phyloP scores from a whole-genome alignment of 64 coral and sea anemone species.

The Montipora cactus region DNA sequence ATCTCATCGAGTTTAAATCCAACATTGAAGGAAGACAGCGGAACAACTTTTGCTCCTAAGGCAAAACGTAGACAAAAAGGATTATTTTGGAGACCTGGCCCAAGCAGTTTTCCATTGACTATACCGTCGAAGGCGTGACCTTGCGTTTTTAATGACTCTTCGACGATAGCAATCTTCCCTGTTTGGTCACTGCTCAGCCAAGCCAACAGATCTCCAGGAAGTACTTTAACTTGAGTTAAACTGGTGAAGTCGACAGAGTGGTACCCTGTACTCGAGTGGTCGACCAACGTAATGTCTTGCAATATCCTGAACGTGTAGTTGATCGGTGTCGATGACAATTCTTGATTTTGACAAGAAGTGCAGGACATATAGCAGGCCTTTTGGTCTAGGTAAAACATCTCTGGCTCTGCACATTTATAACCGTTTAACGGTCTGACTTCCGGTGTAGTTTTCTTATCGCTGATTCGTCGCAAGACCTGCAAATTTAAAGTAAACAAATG shows the following conservation, averaged over 20 bases:
- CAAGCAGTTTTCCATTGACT: slow-evolving; percentile 6
- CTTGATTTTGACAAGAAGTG: neutral
- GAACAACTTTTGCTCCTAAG: neutral
- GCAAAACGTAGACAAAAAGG: neutral
- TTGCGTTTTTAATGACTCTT: neutral
- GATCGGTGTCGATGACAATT: neutral
- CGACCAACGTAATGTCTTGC: slow-evolving; percentile 24
- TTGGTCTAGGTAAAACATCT: slow-evolving; percentile 6
- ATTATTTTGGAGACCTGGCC: neutral
- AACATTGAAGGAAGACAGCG: neutral
- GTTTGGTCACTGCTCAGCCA: slow-evolving; percentile 29
- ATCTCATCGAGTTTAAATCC: slow-evolving; percentile 16
- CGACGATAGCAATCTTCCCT: slow-evolving; percentile 45
- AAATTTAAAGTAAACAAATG: neutral
- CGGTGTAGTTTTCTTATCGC: neutral
- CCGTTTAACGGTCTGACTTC: neutral
- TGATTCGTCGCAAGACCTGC: slow-evolving; percentile 49
- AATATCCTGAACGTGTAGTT: slow-evolving; percentile 24
- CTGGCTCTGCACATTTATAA: neutral
- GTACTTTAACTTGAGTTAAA: slow-evolving; percentile 27
- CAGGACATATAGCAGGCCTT: neutral
- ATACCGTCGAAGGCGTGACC: neutral
- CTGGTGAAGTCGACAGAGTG: slow-evolving; percentile 47
- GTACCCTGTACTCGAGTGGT: slow-evolving; percentile 32
- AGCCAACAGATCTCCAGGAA: slow-evolving; percentile 66